These are phyloP conservation scores for Paratilapia polleni DNA, from an alignment of 2,113 vertebrate species.

Conservation along the genomic window DNA sequence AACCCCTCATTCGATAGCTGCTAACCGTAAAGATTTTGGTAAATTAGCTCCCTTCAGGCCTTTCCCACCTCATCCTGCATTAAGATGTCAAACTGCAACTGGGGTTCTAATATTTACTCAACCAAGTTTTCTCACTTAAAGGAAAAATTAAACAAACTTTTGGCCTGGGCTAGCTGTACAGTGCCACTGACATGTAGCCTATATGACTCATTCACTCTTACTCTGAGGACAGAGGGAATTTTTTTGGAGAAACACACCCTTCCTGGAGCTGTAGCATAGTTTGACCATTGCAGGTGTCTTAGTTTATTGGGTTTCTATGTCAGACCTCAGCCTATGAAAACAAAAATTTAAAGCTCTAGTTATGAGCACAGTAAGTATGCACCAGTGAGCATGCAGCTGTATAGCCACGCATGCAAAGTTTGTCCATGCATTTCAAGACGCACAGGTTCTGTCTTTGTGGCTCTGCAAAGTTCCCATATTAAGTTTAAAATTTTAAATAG, in stretches of 20 bases:
- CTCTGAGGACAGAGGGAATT: conserved; percentile 1
- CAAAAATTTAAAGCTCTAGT: not conserved
- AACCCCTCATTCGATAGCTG: not conserved
- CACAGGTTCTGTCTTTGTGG: not conserved
- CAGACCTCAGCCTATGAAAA: conserved; percentile 1
- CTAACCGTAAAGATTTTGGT: conserved; percentile 18
- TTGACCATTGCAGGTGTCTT: conserved; percentile 34
- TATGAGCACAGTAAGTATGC: not conserved
- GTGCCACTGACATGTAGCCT: conserved; percentile 16
- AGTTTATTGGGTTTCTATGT: conserved; percentile 36
- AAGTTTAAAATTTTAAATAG: not conserved
- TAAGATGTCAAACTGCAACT: conserved; percentile 41
- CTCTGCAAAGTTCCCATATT: not conserved
- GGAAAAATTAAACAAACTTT: conserved; percentile 54
- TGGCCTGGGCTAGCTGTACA: conserved; percentile 8
- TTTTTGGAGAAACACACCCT: conserved; percentile 40
- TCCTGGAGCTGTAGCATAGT: not conserved
- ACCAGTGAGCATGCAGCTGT: not conserved
- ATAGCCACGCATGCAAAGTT: not conserved
- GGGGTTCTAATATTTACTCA: conserved; percentile 32
- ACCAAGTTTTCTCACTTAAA: conserved; percentile 50
- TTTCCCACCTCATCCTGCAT: conserved; percentile 1
- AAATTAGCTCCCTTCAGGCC: conserved; percentile 8
- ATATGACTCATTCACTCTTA: conserved; percentile 33
- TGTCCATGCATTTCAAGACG: not conserved